phyloP scores from a whole-genome alignment of 2,113 vertebrate genomes.

The Python bivittatus region DNA sequence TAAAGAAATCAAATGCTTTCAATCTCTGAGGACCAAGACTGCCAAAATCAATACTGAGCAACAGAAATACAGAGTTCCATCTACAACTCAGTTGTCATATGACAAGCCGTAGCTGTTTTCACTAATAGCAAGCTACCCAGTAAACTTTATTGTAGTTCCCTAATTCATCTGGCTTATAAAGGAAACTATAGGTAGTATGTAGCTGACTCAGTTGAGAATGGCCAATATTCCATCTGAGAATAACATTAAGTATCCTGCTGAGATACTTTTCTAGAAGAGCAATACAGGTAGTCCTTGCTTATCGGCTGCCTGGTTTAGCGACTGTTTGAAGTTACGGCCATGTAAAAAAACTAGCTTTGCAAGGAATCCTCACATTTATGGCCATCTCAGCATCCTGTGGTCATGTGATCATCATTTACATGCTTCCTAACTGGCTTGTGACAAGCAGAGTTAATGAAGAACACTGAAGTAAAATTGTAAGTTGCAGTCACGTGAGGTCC shows the following conservation, averaged over 20 bases:
- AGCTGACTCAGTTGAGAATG: neutral
- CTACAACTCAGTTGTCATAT: neutral
- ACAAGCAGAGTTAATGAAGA: neutral
- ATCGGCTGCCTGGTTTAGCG: neutral
- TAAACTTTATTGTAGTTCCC: neutral
- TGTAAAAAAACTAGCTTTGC: neutral
- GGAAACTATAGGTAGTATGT: neutral
- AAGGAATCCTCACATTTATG: no score
- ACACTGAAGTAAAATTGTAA: neutral
- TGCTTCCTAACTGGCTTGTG: neutral
- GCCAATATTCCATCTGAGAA: constrained; percentile 1
- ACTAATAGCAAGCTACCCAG: neutral
- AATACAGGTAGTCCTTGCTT: neutral
- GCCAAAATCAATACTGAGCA: neutral
- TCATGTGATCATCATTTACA: neutral
- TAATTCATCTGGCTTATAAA: constrained; percentile 17
- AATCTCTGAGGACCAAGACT: constrained; percentile 11
- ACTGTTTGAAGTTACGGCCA: neutral
- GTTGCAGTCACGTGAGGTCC: neutral
- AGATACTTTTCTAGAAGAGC: neutral
- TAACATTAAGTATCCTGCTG: neutral
- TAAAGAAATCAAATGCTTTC: constrained; percentile 7
- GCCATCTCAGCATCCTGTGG: no score
- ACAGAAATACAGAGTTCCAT: constrained; percentile 15
- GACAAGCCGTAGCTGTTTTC: neutral